Conservation (phyloP, 2,888 invertebrate species). For the Lypha dubia region DNA sequence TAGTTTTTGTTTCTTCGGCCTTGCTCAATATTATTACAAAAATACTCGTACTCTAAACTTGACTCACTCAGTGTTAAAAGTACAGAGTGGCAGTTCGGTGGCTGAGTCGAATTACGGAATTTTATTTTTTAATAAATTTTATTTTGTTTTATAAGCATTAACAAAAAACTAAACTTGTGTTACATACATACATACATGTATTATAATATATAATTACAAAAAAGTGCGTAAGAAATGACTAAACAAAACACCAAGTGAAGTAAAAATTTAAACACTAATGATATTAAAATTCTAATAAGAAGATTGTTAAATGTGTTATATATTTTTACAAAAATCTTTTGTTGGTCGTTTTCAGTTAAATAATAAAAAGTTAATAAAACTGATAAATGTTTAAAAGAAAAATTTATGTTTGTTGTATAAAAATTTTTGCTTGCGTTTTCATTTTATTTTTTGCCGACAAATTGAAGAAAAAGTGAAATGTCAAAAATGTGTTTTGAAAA, state of each 20-base stretch:
- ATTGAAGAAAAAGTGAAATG: constrained; percentile 65
- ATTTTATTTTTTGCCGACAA: constrained; percentile 61
- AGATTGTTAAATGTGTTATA: too few species aligned
- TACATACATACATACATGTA: too few species aligned
- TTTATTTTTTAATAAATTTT: constrained; percentile 40
- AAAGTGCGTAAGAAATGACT: constrained; percentile 26
- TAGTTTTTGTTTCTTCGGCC: constrained; percentile 67
- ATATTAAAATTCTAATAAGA: constrained; percentile 25
- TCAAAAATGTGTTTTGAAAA: constrained; percentile 59
- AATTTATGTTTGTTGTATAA: constrained; percentile 55
- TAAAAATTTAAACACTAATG: neutral
- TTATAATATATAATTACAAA: constrained; percentile 18
- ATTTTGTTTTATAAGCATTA: constrained; percentile 41
- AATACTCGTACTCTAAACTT: constrained; percentile 65
- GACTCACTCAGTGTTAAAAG: constrained; percentile 77
- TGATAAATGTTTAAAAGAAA: constrained; percentile 33
- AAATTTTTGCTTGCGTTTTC: constrained; percentile 69
- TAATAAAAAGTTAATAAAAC: neutral
- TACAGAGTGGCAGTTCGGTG: constrained; percentile 77
- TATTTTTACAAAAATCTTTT: too few species aligned
- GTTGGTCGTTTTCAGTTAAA: neutral
- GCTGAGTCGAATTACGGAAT: constrained; percentile 69
- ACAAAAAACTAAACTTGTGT: constrained; percentile 16
- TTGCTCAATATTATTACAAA: constrained; percentile 70
- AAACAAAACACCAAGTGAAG: neutral